phyloP scores from a whole-genome alignment of 2,113 vertebrate species.

The Melanostigma gelatinosum region DNA sequence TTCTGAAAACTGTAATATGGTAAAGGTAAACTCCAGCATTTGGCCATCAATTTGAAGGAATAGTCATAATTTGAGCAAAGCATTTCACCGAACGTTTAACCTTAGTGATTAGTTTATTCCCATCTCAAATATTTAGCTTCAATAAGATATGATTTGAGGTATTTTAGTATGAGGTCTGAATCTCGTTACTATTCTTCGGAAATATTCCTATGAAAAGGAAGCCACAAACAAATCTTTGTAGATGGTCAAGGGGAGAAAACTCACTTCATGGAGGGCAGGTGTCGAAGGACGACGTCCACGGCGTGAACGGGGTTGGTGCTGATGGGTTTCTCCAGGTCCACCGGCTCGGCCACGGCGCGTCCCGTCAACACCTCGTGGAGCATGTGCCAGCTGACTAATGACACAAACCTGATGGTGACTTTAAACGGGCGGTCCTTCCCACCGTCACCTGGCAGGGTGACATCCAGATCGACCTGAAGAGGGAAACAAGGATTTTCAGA shows the following conservation, averaged over 20 bases:
- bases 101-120: background rate
- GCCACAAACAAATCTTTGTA: background rate
- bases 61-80: background rate
- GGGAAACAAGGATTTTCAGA: background rate
- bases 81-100: background rate
- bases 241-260: conserved; percentile 35
- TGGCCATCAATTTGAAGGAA: background rate
- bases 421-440: conserved; percentile 98
- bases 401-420: conserved; percentile 94
- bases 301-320: conserved; percentile 98
- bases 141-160: background rate
- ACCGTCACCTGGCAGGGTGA: conserved; percentile 95
- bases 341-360: conserved; percentile 86
- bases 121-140: background rate
- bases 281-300: conserved; percentile 95
- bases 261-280: conserved; percentile 99
- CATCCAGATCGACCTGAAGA: conserved; percentile 93
- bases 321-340: conserved; percentile 96
- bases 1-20: background rate
- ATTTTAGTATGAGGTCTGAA: background rate
- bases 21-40: background rate
- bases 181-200: background rate
- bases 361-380: conserved; percentile 96
- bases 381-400: conserved; percentile 96
- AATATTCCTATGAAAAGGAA: background rate